These are phyloP conservation scores for Meta bourneti DNA, from an alignment of 2,888 invertebrate species.

Conservation along the genomic window DNA sequence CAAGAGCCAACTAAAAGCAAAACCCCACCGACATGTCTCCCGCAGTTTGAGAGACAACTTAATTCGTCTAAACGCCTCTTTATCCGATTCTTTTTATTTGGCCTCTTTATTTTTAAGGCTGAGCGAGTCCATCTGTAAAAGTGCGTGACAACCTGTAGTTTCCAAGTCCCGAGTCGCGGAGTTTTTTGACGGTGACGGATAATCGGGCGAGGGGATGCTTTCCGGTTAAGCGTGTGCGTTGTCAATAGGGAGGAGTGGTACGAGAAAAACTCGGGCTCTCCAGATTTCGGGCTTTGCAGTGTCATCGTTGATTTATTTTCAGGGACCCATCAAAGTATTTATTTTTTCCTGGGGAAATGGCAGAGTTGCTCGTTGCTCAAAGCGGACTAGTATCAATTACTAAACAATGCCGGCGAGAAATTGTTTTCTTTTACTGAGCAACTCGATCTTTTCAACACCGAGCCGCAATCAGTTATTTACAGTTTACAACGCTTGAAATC, in stretches of 20 bases:
- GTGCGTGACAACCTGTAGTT: constrained; percentile 52
- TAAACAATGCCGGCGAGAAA: background rate
- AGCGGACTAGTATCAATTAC: background rate
- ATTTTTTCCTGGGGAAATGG: background rate
- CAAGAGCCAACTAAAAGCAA: no score
- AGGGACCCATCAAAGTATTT: background rate
- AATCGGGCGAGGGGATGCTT: background rate
- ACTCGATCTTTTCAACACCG: no score
- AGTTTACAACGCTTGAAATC: no score
- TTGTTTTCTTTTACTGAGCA: background rate
- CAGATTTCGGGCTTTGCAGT: background rate
- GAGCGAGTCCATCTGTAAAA: constrained; percentile 47
- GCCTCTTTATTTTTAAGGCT: background rate
- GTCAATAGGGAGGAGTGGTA: background rate
- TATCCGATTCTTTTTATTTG: constrained; percentile 48
- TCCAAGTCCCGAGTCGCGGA: background rate
- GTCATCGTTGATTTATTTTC: no score
- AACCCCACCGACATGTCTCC: constrained; percentile 6
- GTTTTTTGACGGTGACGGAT: background rate
- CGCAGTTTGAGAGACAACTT: constrained; percentile 47
- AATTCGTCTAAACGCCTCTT: constrained; percentile 57
- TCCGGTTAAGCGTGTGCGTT: background rate
- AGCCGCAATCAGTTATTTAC: no score
- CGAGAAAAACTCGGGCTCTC: background rate
- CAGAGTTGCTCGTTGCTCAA: background rate